These are phyloP conservation scores for Ischnus inquisitorius DNA, from an alignment of 2,888 invertebrate genomes.

Conservation along the genomic window DNA sequence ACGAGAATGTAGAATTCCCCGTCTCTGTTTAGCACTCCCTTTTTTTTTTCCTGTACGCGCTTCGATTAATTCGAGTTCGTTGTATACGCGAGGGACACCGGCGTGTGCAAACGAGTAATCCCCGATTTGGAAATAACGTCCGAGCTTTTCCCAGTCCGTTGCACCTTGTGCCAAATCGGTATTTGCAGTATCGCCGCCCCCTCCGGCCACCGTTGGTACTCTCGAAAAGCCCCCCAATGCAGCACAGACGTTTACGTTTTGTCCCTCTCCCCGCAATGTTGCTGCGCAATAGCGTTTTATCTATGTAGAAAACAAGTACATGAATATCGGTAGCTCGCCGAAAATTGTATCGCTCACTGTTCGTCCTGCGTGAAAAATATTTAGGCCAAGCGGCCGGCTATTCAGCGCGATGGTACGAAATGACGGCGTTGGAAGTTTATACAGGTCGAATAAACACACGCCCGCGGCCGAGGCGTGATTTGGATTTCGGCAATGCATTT, in stretches of 20 bases:
- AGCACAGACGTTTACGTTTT: background rate
- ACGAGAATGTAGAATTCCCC: background rate
- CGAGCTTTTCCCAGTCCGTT: background rate
- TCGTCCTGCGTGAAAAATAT: background rate
- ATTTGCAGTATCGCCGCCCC: background rate
- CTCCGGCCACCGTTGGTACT: background rate
- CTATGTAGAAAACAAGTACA: background rate
- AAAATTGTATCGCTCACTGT: too few species aligned
- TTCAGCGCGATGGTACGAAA: background rate
- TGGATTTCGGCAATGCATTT: background rate
- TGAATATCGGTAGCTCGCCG: background rate
- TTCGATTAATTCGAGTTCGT: constrained; percentile 35
- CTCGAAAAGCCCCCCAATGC: background rate
- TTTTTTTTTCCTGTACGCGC: background rate
- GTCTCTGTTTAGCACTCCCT: background rate
- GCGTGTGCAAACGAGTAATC: constrained; percentile 34
- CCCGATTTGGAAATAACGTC: constrained; percentile 37
- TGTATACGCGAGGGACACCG: constrained; percentile 1
- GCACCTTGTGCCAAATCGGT: constrained; percentile 23
- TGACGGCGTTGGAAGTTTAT: background rate
- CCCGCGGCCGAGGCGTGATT: background rate
- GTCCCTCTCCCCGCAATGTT: background rate
- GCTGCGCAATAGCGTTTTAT: background rate
- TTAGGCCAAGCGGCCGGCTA: background rate
- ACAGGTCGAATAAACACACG: background rate